phyloP scores from a whole-genome alignment of 2,113 vertebrate genomes.

The Grammomys dolichurus region DNA sequence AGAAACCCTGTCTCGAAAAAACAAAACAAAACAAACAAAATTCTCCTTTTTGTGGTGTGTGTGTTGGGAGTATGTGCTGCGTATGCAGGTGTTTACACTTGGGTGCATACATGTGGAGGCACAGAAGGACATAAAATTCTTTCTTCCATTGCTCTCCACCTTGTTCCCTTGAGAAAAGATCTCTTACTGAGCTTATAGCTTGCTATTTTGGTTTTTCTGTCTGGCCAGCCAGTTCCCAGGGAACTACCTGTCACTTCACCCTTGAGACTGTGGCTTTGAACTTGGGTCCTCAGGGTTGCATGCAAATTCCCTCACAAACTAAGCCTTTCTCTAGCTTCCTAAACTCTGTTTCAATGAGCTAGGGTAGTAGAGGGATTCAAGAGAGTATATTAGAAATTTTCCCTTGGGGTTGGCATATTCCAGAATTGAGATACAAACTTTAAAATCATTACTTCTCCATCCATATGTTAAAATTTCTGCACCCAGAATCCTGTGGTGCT shows the following conservation, averaged over 20 bases:
- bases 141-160: not conserved
- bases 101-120: not conserved
- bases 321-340: not conserved
- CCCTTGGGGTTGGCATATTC: conserved; percentile 22
- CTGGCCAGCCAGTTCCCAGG: not conserved
- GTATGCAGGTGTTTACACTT: no score
- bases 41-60: not conserved
- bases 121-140: not conserved
- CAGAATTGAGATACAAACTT: conserved; percentile 18
- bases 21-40: not conserved
- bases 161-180: not conserved
- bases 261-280: not conserved
- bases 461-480: not conserved
- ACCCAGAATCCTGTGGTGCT: not conserved
- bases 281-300: not conserved
- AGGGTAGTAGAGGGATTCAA: not conserved
- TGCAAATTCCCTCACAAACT: not conserved
- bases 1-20: no score
- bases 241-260: not conserved
- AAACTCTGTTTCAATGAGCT: not conserved
- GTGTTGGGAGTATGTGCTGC: not conserved
- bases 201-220: not conserved
- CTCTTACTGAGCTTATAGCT: not conserved
- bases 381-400: not conserved
- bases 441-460: conserved; percentile 33